Evolutionary conservation across 2,797 vertebrate species (phyloP).

Genomic region (Fundulus diaphanus): DNA sequence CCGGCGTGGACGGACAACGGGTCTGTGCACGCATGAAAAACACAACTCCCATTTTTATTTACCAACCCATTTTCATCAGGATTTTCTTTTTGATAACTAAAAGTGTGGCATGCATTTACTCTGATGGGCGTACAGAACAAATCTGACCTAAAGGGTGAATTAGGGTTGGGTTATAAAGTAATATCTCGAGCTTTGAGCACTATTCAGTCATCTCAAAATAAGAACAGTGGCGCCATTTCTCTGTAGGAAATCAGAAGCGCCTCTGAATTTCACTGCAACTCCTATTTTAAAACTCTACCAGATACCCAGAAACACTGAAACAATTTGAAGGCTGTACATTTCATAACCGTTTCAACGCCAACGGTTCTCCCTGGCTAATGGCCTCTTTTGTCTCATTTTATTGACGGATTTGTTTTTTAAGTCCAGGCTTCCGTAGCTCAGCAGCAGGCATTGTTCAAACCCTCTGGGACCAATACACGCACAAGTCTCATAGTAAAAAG

Average conservation of each 20-base stretch:
- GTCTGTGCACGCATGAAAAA: too few relatives aligned
- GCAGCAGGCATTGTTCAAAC: background rate
- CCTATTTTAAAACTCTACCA: too few relatives aligned
- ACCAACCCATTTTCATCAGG: background rate
- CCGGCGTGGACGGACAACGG: background rate
- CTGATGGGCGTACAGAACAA: too few relatives aligned
- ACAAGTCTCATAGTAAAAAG: slow-evolving; percentile 1
- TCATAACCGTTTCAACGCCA: background rate
- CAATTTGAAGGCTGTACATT: background rate
- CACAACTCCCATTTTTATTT: background rate
- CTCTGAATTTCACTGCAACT: too few relatives aligned
- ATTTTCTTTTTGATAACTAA: background rate
- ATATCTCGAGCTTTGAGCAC: too few relatives aligned
- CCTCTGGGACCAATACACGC: slow-evolving; percentile 2
- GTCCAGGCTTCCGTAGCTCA: background rate
- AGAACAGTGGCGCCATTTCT: too few relatives aligned
- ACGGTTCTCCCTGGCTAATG: background rate
- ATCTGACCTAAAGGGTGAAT: too few relatives aligned
- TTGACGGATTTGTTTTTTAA: background rate
- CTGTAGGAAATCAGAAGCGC: too few relatives aligned
- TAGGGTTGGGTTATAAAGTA: too few relatives aligned
- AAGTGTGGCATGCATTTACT: too few relatives aligned
- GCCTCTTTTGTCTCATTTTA: slow-evolving; percentile 4
- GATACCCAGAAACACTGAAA: too few relatives aligned
- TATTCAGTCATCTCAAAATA: too few relatives aligned